Conservation (phyloP, 2,888 invertebrate genomes). For the Metallyticus violacea region DNA sequence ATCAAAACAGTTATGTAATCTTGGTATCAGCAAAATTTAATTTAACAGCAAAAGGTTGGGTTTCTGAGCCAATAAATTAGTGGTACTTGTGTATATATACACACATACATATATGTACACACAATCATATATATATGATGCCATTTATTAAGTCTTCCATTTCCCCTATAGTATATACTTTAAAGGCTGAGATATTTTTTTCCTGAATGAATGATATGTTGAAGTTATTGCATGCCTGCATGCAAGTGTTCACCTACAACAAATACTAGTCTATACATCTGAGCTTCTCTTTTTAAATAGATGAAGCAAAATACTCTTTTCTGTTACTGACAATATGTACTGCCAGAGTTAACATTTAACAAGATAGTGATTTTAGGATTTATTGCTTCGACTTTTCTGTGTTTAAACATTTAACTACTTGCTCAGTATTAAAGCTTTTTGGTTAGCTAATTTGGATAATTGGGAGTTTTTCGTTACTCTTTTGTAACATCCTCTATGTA, state of each 20-base stretch:
- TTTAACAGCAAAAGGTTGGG: background rate
- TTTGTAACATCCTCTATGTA: too few species aligned
- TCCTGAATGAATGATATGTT: slow-evolving; percentile 26
- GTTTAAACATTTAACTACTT: background rate
- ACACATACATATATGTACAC: too few species aligned
- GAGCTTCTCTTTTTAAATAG: background rate
- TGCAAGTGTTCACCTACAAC: slow-evolving; percentile 5
- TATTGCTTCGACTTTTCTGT: background rate
- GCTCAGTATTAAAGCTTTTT: background rate
- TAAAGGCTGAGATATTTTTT: background rate
- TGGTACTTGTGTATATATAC: too few species aligned
- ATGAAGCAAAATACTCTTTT: background rate
- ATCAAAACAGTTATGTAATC: background rate
- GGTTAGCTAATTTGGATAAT: background rate
- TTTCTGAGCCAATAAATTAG: background rate
- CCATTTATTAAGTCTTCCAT: background rate
- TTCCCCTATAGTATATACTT: background rate
- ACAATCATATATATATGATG: background rate
- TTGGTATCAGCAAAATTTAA: background rate
- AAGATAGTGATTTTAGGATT: background rate
- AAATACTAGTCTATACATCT: background rate
- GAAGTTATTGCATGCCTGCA: slow-evolving; percentile 12
- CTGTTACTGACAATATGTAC: background rate
- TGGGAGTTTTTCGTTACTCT: too few species aligned
- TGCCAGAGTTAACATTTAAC: background rate